Evolutionary conservation across 2,113 vertebrate species (phyloP).

Genomic region (Siniperca knerii): DNA sequence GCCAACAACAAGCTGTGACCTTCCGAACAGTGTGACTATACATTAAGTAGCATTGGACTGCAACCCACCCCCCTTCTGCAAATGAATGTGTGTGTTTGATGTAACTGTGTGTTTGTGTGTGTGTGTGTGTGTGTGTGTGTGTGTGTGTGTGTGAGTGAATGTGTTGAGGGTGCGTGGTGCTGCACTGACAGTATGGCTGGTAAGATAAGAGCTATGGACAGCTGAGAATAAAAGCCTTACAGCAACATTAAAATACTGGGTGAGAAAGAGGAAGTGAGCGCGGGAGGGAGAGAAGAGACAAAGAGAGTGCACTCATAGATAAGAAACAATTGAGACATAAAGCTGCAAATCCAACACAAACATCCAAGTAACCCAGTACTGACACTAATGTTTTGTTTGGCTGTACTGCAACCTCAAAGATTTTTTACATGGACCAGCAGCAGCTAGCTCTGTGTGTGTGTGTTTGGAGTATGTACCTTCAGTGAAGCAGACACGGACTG

Average conservation of each 20-base stretch:
- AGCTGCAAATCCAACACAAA: slow-evolving; percentile 31
- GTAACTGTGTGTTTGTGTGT: background rate
- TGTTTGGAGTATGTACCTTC: slow-evolving; percentile 13
- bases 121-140: background rate
- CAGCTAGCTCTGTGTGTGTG: background rate
- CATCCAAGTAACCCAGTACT: background rate
- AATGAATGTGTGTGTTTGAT: slow-evolving; percentile 28
- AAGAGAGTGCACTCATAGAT: slow-evolving; percentile 10
- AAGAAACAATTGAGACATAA: background rate
- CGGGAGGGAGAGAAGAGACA: background rate
- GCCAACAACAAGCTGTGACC: slow-evolving; percentile 53
- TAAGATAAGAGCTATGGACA: slow-evolving; percentile 58
- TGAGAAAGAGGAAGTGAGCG: slow-evolving; percentile 17
- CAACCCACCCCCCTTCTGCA: background rate
- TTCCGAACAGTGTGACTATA: slow-evolving; percentile 45
- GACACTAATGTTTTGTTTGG: background rate
- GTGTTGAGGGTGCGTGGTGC: background rate
- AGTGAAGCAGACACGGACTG: background rate
- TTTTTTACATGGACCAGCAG: background rate
- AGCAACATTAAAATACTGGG: slow-evolving; percentile 30
- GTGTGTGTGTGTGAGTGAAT: background rate
- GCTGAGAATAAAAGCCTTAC: slow-evolving; percentile 35
- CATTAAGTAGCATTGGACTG: slow-evolving; percentile 38
- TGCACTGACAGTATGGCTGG: slow-evolving; percentile 46
- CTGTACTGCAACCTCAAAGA: background rate